A percentile compares a stretch with the other conserved stretches of the same genome.
These are phyloP conservation scores for Miniopterus natalensis DNA, from an alignment of 2,113 vertebrate genomes.

Conservation along the genomic window DNA sequence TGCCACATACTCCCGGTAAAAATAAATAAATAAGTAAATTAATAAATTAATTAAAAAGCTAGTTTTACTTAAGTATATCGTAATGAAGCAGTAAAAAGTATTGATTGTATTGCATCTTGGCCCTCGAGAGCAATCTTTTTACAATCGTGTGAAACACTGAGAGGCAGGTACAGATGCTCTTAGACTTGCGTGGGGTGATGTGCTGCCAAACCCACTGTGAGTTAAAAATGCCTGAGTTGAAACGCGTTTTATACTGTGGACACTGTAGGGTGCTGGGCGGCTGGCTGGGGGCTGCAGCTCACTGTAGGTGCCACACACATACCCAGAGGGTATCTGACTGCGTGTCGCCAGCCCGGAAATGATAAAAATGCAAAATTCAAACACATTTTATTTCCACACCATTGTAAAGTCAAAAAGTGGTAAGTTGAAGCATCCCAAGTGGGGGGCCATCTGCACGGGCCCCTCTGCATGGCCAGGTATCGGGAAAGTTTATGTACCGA, in stretches of 20 bases:
- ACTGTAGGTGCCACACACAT: rapidly evolving
- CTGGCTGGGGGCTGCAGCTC: not conserved
- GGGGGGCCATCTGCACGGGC: not conserved
- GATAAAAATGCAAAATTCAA: not conserved
- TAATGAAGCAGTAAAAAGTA: not conserved
- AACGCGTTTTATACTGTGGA: too few relatives aligned
- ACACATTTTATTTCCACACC: not conserved
- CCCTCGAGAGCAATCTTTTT: rapidly evolving
- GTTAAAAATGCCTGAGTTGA: not conserved
- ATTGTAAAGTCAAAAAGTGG: not conserved
- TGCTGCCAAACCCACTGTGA: not conserved
- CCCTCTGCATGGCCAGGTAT: rapidly evolving
- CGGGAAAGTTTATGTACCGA: rapidly evolving
- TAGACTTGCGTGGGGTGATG: not conserved
- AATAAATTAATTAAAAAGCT: not conserved
- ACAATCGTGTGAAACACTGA: not conserved
- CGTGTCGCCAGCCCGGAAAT: not conserved
- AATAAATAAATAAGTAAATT: not conserved
- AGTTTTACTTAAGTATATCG: not conserved
- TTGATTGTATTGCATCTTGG: rapidly evolving
- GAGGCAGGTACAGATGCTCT: rapidly evolving
- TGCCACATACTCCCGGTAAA: rapidly evolving
- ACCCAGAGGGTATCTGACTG: not conserved
- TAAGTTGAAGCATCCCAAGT: not conserved
- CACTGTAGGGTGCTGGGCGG: not conserved